Conservation (phyloP, 2,888 invertebrate species). For the Aleiodes testaceus region DNA sequence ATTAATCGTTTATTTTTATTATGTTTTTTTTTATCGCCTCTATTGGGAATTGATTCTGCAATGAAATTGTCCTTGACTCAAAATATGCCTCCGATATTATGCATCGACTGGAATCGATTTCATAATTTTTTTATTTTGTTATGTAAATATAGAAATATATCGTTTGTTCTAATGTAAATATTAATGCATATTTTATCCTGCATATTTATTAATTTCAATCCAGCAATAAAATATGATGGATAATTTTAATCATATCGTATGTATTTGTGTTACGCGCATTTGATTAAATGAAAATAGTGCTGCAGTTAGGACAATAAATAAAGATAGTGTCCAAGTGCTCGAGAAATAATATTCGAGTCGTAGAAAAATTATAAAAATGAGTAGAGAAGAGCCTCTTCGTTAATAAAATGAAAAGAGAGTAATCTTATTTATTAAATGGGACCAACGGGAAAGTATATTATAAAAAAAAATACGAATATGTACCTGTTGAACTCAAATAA, state of each 20-base stretch:
- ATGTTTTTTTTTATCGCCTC: constrained; percentile 3
- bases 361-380: neutral
- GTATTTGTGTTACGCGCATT: constrained; percentile 12
- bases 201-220: neutral
- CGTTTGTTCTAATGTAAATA: constrained; percentile 10
- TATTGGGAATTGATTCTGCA: constrained; percentile 13
- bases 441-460: constrained; percentile 26
- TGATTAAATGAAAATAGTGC: constrained; percentile 46
- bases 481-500: constrained; percentile 13
- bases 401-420: no score
- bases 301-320: constrained; percentile 64
- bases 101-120: neutral
- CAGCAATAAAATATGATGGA: no score
- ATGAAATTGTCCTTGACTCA: constrained; percentile 11
- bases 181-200: neutral
- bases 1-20: neutral
- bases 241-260: neutral
- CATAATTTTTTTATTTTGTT: neutral
- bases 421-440: constrained; percentile 22
- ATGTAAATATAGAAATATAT: constrained; percentile 13
- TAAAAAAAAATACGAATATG: neutral
- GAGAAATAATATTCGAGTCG: neutral
- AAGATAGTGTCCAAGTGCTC: constrained; percentile 20
- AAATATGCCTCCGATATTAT: constrained; percentile 5
- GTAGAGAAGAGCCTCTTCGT: no score